Evolutionary conservation across 2,797 vertebrate species (phyloP), one percentile per base, ranked within the genome.

Genomic region (Xiphophorus birchmanni): DNA sequence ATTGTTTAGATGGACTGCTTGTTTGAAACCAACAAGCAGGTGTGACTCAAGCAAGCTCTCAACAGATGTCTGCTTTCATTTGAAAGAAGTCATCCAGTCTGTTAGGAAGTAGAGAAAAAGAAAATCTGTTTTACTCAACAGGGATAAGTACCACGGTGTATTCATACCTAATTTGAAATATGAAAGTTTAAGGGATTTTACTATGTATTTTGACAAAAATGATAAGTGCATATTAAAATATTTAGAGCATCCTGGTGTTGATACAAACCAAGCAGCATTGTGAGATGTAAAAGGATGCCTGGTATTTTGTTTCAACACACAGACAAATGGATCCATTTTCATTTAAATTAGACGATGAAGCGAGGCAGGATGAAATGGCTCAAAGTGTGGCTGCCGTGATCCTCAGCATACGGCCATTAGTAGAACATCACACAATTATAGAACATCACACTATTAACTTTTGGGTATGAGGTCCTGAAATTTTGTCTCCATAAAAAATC

Each of bases 21-120:
- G 18, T 73, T 52, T 74, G 77, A 84, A 85, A 87, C 81, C 73
- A 54, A 78, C 74, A 88, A 87, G 86, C 86, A 89, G 87, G 88
- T 83, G 83, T 88, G 86, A 90, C 90, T 88, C 82, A 85, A 84
- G 74, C 80, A 80, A 67, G 80, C 42, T 13, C 73, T 65, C 2
- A 6, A 40, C 32, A 50, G 74, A 74, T 85, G 88, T 78, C 58
- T 79, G 67, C 74, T 50, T 87, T 88, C 26, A 29, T 82, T 86
- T 80, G 82, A 73, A 12, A 81, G 80, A 85, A 90, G 82, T 81
- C 77, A 81, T 82, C 65, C 60, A 58, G 60, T 48, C 50, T 67
- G 74, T 72, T 82, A 32, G 7, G 60, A 65, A 37, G 80, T 82
- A 69, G 15, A 71, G 40, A 42, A 67, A 44, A 77, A 47, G 40